phyloP scores from a whole-genome alignment of 2,113 vertebrate species.

The Notiomystis cincta region DNA sequence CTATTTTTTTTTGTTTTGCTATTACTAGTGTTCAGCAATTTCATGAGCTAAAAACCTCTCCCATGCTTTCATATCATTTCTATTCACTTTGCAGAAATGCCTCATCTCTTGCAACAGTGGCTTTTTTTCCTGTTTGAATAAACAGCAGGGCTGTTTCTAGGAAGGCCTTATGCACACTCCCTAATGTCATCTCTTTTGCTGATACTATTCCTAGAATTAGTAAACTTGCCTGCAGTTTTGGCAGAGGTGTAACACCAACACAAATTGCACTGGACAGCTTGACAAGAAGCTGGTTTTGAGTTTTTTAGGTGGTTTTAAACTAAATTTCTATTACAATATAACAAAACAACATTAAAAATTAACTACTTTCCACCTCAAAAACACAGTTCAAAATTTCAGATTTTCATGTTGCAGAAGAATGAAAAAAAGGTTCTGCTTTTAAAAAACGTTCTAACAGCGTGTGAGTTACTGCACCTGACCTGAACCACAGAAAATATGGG shows the following conservation, averaged over 20 bases:
- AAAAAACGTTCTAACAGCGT: not conserved
- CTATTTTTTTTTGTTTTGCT: not conserved
- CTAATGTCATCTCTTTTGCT: not conserved
- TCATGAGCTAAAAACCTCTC: not conserved
- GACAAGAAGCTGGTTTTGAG: not conserved
- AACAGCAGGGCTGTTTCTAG: slow-evolving; percentile 17
- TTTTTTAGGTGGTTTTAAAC: not conserved
- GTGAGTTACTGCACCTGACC: not conserved
- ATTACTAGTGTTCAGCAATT: not conserved
- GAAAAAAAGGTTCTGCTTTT: not conserved
- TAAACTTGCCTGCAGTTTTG: not conserved
- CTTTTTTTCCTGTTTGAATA: not conserved
- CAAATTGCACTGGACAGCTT: not conserved
- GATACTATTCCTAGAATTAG: slow-evolving; percentile 33
- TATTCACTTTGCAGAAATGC: not conserved
- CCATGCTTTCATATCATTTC: not conserved
- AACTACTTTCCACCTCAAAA: not conserved
- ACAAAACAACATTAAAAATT: not conserved
- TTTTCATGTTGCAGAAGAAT: not conserved
- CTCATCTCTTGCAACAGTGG: slow-evolving; percentile 9
- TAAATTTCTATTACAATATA: not conserved
- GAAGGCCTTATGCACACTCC: not conserved
- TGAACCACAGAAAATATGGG: not conserved
- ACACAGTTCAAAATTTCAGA: not conserved
- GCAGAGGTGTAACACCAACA: not conserved